Evolutionary conservation across 2,113 vertebrate species (phyloP), one percentile per base, ranked within the genome.

Genomic region (Typhlomys cinereus): DNA sequence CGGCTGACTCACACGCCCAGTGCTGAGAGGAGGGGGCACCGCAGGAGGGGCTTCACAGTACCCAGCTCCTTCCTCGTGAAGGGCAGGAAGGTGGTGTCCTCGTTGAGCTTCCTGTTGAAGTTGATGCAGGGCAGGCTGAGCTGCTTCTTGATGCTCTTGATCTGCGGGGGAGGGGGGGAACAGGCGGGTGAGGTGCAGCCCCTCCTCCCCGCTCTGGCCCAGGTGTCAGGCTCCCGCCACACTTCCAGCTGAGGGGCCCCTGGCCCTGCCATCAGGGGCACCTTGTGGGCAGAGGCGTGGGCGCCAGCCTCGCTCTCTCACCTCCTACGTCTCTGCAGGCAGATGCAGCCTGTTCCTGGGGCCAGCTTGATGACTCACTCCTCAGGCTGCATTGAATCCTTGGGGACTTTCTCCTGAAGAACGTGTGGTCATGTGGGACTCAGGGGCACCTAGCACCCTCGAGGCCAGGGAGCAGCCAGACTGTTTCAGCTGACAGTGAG

Each of bases 61-160:
- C 29, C 23, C 27, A 64, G 31, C n/a, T n/a, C n/a, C n/a, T 27
- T 12, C 34, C 29, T 27, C 12, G 48, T 46, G 29, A 14, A 31
- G 15, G 4, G 10, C 96, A 99, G 96, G 91, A 97, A 98, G 76
- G 99, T 99, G 1, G 98, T 99, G 95, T 99, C 99, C 69, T 99
- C 99, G 0, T 99, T 99, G 94, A 99, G 97, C 97, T 99, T 99
- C 97, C 99, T 99, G 98, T 98, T 99, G 98, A 99, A 99, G 95
- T 99, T 99, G 11, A 99, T 99, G 98, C 98, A 98, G 31, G 99
- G 97, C 36, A 98, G 97, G 2, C 99, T 99, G 95, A 99, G 97
- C 94, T 98, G 98, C 91, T 99, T 99, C 98, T 99, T 99, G 95
- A 99, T 99, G 50, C 70, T 97, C 97, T 99, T 99, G 97, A 99